Evolutionary conservation across 2,113 vertebrate genomes (phyloP).

Genomic region (Grallaria varia): DNA sequence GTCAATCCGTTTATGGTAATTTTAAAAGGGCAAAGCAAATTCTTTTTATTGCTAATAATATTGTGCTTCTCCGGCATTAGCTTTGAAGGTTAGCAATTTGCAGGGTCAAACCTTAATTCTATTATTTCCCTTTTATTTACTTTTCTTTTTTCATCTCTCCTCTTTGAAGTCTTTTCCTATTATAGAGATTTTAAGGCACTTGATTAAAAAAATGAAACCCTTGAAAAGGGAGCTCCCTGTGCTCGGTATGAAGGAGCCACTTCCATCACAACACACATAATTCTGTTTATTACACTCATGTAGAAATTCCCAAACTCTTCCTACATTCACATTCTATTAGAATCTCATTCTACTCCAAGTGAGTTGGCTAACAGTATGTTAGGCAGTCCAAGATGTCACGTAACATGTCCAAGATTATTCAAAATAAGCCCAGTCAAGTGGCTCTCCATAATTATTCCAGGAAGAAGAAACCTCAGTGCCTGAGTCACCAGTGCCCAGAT

Average conservation of each 20-base stretch:
- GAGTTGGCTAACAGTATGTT: neutral
- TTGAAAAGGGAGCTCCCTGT: neutral
- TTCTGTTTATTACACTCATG: neutral
- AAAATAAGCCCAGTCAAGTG: neutral
- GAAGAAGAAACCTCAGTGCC: neutral
- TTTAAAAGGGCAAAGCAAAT: constrained; percentile 81
- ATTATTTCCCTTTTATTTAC: constrained; percentile 64
- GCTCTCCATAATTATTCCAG: neutral
- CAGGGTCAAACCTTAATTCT: constrained; percentile 74
- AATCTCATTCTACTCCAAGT: neutral
- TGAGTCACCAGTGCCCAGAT: neutral
- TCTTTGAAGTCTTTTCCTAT: constrained; percentile 48
- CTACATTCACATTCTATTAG: neutral
- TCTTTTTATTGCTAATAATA: constrained; percentile 83
- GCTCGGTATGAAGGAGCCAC: neutral
- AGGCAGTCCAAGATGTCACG: neutral
- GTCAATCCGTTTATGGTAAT: constrained; percentile 81
- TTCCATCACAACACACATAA: neutral
- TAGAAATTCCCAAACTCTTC: neutral
- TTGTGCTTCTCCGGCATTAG: constrained; percentile 67
- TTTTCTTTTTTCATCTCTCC: constrained; percentile 57
- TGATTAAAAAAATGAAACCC: neutral
- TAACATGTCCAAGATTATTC: neutral
- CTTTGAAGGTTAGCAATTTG: constrained; percentile 79
- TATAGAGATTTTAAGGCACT: constrained; percentile 2